Base-by-base conservation (phyloP, 1,140 invertebrate species). In the Heliothis virescens region DNA sequence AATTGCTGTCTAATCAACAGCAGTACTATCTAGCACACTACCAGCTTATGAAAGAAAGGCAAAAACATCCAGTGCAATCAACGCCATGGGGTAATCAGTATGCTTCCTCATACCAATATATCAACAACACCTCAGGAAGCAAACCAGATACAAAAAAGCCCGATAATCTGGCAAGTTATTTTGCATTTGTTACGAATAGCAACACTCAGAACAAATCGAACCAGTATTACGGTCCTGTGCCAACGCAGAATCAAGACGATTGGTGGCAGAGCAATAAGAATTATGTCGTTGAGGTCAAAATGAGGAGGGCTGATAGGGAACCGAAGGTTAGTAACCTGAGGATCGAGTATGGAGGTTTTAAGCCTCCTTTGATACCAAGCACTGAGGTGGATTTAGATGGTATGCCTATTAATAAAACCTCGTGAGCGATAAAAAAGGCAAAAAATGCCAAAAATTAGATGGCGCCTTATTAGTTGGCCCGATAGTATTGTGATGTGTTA, bases 261-360 rank as follows among this genome's bases (percentile, higher is more conserved):
- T 83, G 82, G 78, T 92, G 90, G 89, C 87, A 90, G 79, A 90
- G 87, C 48, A 91, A 90, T 78, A 88, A 87, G 7, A 83, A 89
- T 79, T 89, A 89, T 26, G 76, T 84, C 12, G 77, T 87, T 16
- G 86, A 90, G 55, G 81, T 89, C 5, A 93, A 90, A 75, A 79
- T 87, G n/a, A 86, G 92, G 80, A 87, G 95, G 93, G 82, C 95
- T 13, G 95, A 95, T 50, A 95, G 96, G 55, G 95, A 92, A 72
- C 96, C 96, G 2, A 96, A 96, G 80, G 71, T 90, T 13, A 84
- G 81, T 0, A 96, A 96, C 79, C 95, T 97, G 0, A 96, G 96
- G 81, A 95, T 98, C 85, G 97, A 98, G 80, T 98, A 98, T 85
- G 97, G 97, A 1, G 97, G 97, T 0, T 98, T 98, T 80, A 97